Evolutionary conservation across 2,113 vertebrate species (phyloP), one percentile per base, ranked within the genome.

Genomic region (Lepisosteus osseus): DNA sequence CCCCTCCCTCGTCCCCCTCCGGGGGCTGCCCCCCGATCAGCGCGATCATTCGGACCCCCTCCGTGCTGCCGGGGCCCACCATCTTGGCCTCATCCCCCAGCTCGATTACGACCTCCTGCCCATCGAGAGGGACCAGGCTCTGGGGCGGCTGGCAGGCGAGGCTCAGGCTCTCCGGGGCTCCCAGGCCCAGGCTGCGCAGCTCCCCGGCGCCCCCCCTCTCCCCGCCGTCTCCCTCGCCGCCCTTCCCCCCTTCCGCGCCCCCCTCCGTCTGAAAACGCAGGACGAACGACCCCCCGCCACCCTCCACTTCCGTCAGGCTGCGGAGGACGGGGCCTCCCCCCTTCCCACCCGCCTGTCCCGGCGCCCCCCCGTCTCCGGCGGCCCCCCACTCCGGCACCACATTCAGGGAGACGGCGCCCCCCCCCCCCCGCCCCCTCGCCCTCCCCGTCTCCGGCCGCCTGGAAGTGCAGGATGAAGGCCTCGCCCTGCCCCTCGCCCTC

Each of bases 31-130:
- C 56, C 13, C n/a, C n/a, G 3, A 93, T 91, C 68, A 93, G 72
- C 2, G 91, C 86, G 54, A 93, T 92, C 90, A 93, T 93, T 78
- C 90, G 90, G 85, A 93, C 82, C 0, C 11, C 56, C 13, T 59
- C 56, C 12, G 11, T 4, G 3, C 3, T 12, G 3, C n/a, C 11
- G 12, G 11, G 56, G 4, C n/a, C 11, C 4, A 59, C 56, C 13
- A 4, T 12, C 12, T 59, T n/a, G 11, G 29, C 29, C 29, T 59
- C 12, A 12, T 59, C 56, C 56, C 11, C 56, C n/a, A 59, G 11
- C 56, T 59, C 56, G n/a, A 59, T 59, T 68, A 93, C 87, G 71
- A 93, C 83, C 70, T 90, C 86, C 76, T 86, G 90, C 64, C 88
- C 84, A 6, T 86, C 80, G 3, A 91, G 84, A 0, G 91, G 89